These are phyloP conservation scores for Drosophila tani DNA, from an alignment of 1,140 invertebrate genomes.

Conservation along the genomic window DNA sequence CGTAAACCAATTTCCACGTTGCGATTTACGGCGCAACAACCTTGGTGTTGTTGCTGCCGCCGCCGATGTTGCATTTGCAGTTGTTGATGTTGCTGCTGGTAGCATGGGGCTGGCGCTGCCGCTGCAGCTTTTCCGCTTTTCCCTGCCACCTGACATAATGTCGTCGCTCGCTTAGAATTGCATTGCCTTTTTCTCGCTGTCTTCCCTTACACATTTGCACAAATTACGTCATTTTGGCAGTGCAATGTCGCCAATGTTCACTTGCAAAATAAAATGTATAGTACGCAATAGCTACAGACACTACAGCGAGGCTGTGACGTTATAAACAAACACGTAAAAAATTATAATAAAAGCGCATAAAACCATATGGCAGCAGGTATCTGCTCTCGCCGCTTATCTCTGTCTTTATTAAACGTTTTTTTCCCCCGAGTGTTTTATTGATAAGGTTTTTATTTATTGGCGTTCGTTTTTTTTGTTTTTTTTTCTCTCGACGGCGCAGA, in stretches of 20 bases:
- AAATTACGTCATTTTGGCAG: constrained; percentile 74
- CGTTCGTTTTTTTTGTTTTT: not conserved
- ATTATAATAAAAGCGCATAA: constrained; percentile 9
- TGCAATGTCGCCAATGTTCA: constrained; percentile 65
- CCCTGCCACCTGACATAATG: constrained; percentile 59
- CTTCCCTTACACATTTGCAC: constrained; percentile 55
- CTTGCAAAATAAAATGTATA: constrained; percentile 54
- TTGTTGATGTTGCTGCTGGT: constrained; percentile 20
- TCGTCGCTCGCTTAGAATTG: constrained; percentile 58
- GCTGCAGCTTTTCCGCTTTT: constrained; percentile 52
- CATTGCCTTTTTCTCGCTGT: constrained; percentile 46
- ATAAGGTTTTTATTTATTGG: constrained; percentile 28
- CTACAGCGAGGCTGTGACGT: constrained; percentile 31
- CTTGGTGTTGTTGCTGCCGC: constrained; percentile 43
- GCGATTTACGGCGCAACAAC: constrained; percentile 71
- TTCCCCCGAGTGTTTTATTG: constrained; percentile 26
- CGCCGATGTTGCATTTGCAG: constrained; percentile 28
- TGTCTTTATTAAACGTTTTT: constrained; percentile 7
- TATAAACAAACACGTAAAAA: constrained; percentile 19
- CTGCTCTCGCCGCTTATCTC: not conserved
- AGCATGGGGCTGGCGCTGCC: constrained; percentile 45
- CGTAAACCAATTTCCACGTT: constrained; percentile 85
- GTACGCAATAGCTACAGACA: constrained; percentile 60
- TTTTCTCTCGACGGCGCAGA: not conserved
- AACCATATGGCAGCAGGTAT: constrained; percentile 1